These are phyloP conservation scores for Salmo trutta DNA, from an alignment of 2,797 vertebrate genomes.

Conservation along the genomic window DNA sequence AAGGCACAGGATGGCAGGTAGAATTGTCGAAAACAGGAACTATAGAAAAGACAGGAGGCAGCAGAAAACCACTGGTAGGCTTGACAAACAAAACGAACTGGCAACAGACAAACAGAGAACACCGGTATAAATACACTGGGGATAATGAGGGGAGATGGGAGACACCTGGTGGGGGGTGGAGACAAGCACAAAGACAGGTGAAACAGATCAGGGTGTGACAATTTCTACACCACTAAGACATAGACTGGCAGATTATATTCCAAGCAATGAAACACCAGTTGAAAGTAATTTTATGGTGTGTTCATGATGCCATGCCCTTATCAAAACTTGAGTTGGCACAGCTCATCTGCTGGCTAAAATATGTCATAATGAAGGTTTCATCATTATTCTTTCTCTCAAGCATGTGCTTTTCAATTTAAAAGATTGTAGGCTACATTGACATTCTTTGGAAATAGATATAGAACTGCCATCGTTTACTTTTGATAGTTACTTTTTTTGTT, in stretches of 20 bases:
- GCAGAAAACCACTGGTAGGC: not conserved
- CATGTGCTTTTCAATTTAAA: not conserved
- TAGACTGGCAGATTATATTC: slow-evolving; percentile 1
- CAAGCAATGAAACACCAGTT: not conserved
- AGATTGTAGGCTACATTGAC: not conserved
- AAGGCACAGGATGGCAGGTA: too few species aligned
- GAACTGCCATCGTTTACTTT: not conserved
- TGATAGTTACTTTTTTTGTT: not conserved
- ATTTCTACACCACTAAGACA: not conserved
- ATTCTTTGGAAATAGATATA: not conserved
- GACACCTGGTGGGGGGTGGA: too few species aligned
- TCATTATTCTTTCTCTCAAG: not conserved
- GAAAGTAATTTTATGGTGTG: not conserved
- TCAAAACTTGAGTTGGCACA: not conserved
- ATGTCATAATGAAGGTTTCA: not conserved
- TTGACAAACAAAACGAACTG: not conserved
- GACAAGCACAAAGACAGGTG: too few species aligned
- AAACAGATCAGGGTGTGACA: too few species aligned
- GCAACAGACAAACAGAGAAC: too few species aligned
- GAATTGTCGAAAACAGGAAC: too few species aligned
- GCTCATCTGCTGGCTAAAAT: not conserved
- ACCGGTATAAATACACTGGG: too few species aligned
- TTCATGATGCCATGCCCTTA: not conserved
- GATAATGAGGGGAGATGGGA: too few species aligned
- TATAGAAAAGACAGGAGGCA: too few species aligned